Base-by-base conservation (phyloP, 2,113 vertebrate genomes). In the Neogale vison region DNA sequence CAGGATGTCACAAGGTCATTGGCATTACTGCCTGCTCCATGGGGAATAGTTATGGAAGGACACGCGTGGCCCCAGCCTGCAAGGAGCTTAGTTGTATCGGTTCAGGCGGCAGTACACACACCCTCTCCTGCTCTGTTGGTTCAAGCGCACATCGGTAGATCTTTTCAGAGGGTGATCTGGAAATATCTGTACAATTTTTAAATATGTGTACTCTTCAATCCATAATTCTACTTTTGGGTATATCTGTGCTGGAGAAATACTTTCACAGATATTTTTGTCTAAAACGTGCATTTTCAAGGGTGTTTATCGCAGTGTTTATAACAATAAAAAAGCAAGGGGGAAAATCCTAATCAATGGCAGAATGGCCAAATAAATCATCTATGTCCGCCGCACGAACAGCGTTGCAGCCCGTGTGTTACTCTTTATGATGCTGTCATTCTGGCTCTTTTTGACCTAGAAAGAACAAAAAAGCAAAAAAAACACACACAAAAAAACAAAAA, bases 361-460 rank as follows among this genome's bases (percentile, higher is more conserved):
- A 36, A 90, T 3, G n/a, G 36, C 50, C 52, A 5, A 18, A 45
- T 50, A 26, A 24, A 39, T 26, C n/a, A 7, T 3, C 4, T 1
- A 12, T 11, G 8, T 18, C 9, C 0, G 0, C 3, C 3, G n/a
- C 8, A 0, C 31, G 20, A 47, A 6, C 14, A 12, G 39, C 24
- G 21, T 0, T 11, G 12, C 57, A 31, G n/a, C 55, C 29, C 3
- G 2, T 52, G n/a, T 12, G 39, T 5, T 12, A 4, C 5, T 69
- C 17, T 34, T n/a, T 4, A 7, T 24, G 81, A 80, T 15, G 15
- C 1, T 15, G 39, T 50, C 69, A 12, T 59, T 15, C 39, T 52
- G 36, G 14, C 47, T 24, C n/a, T 31, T 76, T 93, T 57, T 82
- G 29, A 88, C 61, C 52, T 67, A 26, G 18, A 17, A 34, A 86